Base-by-base conservation (phyloP, 2,797 vertebrate species). In the Brachyalestes nurse region DNA sequence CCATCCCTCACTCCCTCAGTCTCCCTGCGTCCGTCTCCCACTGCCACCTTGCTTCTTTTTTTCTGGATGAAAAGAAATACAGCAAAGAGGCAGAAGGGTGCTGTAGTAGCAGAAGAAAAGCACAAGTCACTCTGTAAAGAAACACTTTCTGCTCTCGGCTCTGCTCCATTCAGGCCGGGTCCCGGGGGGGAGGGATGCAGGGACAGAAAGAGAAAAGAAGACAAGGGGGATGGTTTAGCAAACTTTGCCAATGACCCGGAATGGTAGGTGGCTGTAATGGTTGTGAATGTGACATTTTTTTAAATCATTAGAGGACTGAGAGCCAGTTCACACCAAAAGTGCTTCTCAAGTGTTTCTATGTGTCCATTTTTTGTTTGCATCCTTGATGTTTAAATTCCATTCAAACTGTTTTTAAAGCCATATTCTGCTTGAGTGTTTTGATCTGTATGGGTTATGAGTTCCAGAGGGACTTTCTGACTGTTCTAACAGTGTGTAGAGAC, bases 211-310 rank as follows among this genome's bases (percentile, higher is more conserved):
- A 65, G 64, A 42, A 78, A 72, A 78, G 21, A 65, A 75, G 79
- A 49, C 75, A 47, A 58, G 62, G 65, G n/a, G 75, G 79, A 64
- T 53, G 53, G 23, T 55, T 69, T 16, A 57, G 47, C 66, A 66
- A 81, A 79, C 77, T 88, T 79, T 87, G 85, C 79, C 67, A 71
- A 82, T 88, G 72, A 87, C 84, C 85, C 40, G 13, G 65, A 51
- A 78, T 42, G 84, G 82, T 87, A 61, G 66, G 21, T 28, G 55
- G 17, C 12, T 28, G 66, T 1, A 40, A 28, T 45, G 19, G 13
- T 42, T 21, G n/a, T 12, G 12, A 42, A n/a, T 23, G 23, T 28
- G 34, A 70, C 12, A n/a, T 17, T 28, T 14, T 23, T 14, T 28
- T 51, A 14, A 51, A 10, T 14, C 16, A 62, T 23, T 1, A 1